Conservation (phyloP, 2,888 invertebrate species). For the Pseudanteris insignis region DNA sequence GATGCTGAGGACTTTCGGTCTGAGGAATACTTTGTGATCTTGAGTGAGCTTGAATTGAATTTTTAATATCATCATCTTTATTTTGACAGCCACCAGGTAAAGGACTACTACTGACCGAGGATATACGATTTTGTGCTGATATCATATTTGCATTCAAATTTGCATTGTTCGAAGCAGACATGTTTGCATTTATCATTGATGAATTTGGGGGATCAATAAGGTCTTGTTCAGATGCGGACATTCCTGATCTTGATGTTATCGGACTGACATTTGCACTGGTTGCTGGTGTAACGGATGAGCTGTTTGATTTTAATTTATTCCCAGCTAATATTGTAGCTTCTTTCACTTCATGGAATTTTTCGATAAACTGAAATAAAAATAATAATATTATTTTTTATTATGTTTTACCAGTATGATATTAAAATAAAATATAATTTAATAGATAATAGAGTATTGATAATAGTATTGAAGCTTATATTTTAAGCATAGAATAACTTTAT, state of each 20-base stretch:
- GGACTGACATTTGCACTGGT: constrained; percentile 86
- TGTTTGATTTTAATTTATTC: constrained; percentile 71
- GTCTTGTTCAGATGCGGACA: constrained; percentile 67
- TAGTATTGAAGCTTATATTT: no score
- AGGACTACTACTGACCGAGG: constrained; percentile 64
- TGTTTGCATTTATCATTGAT: constrained; percentile 66
- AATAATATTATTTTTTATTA: constrained; percentile 1
- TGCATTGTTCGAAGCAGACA: constrained; percentile 64
- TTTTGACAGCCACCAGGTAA: constrained; percentile 59
- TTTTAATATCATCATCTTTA: constrained; percentile 64
- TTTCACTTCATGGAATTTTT: constrained; percentile 98
- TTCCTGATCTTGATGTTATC: constrained; percentile 75
- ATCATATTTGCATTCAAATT: constrained; percentile 64
- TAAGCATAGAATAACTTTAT: no score
- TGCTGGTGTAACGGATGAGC: constrained; percentile 78
- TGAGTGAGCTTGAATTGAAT: constrained; percentile 62
- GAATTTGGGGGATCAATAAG: constrained; percentile 70
- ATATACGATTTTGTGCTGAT: constrained; percentile 63
- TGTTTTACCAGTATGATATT: no score
- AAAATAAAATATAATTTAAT: no score
- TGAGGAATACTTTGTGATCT: constrained; percentile 64
- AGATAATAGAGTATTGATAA: no score
- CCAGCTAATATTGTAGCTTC: constrained; percentile 86
- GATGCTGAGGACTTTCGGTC: constrained; percentile 75
- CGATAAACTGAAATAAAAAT: constrained; percentile 80